Evolutionary conservation across 2,113 vertebrate species (phyloP).

Genomic region (Lepidothrix coronata): DNA sequence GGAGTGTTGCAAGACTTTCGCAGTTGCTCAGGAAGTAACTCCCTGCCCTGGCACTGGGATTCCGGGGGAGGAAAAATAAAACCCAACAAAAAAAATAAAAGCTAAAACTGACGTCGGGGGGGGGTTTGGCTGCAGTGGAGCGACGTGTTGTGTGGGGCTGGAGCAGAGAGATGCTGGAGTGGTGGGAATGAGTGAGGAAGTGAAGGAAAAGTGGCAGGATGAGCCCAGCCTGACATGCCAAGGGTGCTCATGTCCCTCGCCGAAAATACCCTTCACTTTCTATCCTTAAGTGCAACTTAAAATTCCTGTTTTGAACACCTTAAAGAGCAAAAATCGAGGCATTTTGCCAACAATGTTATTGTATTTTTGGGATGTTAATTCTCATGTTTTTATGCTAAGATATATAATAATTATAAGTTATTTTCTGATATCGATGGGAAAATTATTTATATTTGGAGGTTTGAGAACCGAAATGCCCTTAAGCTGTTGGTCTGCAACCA

Average conservation of each 20-base stretch:
- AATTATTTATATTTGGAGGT: slow-evolving; percentile 76
- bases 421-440: slow-evolving; percentile 70
- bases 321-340: slow-evolving; percentile 10
- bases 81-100: not conserved
- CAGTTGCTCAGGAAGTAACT: slow-evolving; percentile 74
- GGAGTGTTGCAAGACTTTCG: slow-evolving; percentile 77
- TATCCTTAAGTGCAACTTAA: slow-evolving; percentile 47
- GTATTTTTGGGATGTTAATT: slow-evolving; percentile 71
- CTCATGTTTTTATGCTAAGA: slow-evolving; percentile 77
- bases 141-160: not conserved
- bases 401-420: slow-evolving; percentile 74
- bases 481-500: slow-evolving; percentile 61
- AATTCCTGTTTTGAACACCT: slow-evolving; percentile 49
- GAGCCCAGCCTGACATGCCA: not conserved
- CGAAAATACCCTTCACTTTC: not conserved
- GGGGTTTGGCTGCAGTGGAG: slow-evolving; percentile 45
- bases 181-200: slow-evolving; percentile 34
- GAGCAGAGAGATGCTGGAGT: slow-evolving; percentile 19
- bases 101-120: slow-evolving; percentile 8
- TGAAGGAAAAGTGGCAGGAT: not conserved
- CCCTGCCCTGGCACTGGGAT: slow-evolving; percentile 62
- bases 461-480: slow-evolving; percentile 46
- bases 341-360: slow-evolving; percentile 56
- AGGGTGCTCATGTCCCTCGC: not conserved
- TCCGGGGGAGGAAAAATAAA: not conserved